Percentiles rank a stretch among this genome's conserved stretches.
phyloP scores from a whole-genome alignment of 2,888 invertebrate genomes.

The Drosophila histrio region DNA sequence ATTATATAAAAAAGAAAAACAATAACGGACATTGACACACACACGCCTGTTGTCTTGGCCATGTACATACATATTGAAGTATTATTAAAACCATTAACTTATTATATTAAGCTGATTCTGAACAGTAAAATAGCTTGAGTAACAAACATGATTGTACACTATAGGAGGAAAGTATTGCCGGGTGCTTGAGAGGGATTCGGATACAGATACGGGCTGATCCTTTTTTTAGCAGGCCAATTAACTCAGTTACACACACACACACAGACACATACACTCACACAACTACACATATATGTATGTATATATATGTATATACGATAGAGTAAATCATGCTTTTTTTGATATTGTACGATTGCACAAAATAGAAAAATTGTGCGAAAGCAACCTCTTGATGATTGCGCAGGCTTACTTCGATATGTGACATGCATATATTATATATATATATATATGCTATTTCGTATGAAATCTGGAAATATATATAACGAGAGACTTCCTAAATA shows the following conservation, averaged over 20 bases:
- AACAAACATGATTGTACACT: slow-evolving; percentile 8
- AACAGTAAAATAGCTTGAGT: slow-evolving; percentile 23
- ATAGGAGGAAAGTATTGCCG: slow-evolving; percentile 42
- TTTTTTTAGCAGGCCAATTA: slow-evolving; percentile 37
- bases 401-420: slow-evolving; percentile 22
- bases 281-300: slow-evolving; percentile 37
- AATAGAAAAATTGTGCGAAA: slow-evolving; percentile 16
- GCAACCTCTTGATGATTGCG: slow-evolving; percentile 12
- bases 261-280: slow-evolving; percentile 11
- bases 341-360: slow-evolving; percentile 25
- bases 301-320: slow-evolving; percentile 60
- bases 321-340: slow-evolving; percentile 58
- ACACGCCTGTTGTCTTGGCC: slow-evolving; percentile 44
- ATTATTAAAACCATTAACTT: slow-evolving; percentile 61
- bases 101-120: slow-evolving; percentile 24
- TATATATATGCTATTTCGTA: slow-evolving; percentile 14
- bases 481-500: slow-evolving; percentile 50
- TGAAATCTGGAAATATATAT: slow-evolving; percentile 21
- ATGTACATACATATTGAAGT: slow-evolving; percentile 74
- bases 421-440: slow-evolving; percentile 18
- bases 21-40: slow-evolving; percentile 22
- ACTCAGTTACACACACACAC: slow-evolving; percentile 17
- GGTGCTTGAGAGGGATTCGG: slow-evolving; percentile 17
- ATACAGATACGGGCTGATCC: slow-evolving; percentile 14
- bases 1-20: no score